A percentile compares a stretch with the other conserved stretches of the same genome.
phyloP scores from a whole-genome alignment of 2,113 vertebrate species.

The Numida meleagris region DNA sequence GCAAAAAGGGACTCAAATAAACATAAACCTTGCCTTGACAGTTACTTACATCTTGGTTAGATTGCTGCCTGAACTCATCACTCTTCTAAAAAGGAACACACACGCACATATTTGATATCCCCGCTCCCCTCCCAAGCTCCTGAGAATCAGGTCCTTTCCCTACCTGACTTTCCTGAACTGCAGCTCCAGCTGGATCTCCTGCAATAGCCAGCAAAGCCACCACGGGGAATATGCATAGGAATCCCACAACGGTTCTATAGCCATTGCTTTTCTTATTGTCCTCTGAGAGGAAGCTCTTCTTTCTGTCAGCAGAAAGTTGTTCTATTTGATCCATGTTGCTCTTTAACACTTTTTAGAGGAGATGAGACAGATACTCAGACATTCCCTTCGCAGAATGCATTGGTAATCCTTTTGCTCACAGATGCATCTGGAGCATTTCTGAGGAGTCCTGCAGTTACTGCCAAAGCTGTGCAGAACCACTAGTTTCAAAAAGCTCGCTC shows the following conservation, averaged over 20 bases:
- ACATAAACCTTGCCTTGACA: not conserved
- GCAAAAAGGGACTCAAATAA: not conserved
- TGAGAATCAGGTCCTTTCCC: not conserved
- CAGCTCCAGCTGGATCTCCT: constrained; percentile 1
- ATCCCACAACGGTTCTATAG: not conserved
- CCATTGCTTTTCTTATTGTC: not conserved
- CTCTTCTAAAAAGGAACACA: not conserved
- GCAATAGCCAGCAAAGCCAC: constrained; percentile 18
- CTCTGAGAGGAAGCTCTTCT: not conserved
- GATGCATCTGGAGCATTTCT: not conserved
- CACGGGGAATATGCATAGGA: not conserved
- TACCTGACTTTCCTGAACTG: constrained; percentile 31
- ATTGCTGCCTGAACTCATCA: not conserved
- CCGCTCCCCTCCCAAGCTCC: not conserved
- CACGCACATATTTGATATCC: not conserved
- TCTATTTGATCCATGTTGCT: constrained; percentile 12
- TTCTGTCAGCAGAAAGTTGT: not conserved
- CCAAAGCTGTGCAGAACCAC: constrained; percentile 19
- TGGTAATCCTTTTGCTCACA: constrained; percentile 18
- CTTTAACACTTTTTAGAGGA: not conserved
- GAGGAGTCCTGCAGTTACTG: not conserved
- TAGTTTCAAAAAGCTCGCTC: not conserved
- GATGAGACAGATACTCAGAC: not conserved
- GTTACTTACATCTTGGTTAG: not conserved
- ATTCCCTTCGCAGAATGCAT: not conserved